Evolutionary conservation across 1,140 invertebrate species (phyloP), one percentile per base, ranked within the genome.

Genomic region (Linepithema humile): DNA sequence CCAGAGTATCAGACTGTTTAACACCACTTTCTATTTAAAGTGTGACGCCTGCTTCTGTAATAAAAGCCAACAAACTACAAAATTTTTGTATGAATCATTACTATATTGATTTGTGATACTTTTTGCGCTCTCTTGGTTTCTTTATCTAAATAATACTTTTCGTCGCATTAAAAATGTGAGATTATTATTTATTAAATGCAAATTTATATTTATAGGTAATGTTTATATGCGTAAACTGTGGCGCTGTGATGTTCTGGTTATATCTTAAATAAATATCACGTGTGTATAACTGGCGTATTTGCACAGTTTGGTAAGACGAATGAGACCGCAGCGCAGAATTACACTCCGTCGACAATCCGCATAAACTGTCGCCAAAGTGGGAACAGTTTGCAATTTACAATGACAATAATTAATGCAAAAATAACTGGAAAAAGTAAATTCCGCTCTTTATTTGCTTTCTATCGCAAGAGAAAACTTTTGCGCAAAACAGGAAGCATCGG

Each of bases 271-370:
- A 69, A 69, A 80, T 20, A 43, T 50, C 12, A 12, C 23, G 15
- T 57, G 20, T 0, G 15, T 69, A 70, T 57, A 55, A 0, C 6
- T 43, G n/a, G 12, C 15, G 38, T 70, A 55, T 70, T 80, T 55
- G 17, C 64, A 55, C 75, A 70, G 50, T 55, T 43, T 43, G n/a
- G 35, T 70, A 80, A 80, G 75, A 55, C 35, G 64, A 12, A 50
- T 50, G 67, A 32, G 55, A 70, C 64, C 64, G n/a, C 38, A 80
- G 6, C 6, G 23, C 35, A 55, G 17, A 69, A 69, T 78, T 78
- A 53, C n/a, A n/a, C 32, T 29, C 17, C 17, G 40, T 45, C 57
- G 3, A 78, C 62, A 67, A 78, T 67, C 74, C 65, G 65, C 59
- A 67, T 67, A 32, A 53, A 32, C 62, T 32, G 65, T 17, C 20